Evolutionary conservation across 1,140 invertebrate genomes (phyloP).

Genomic region (Oscheius sp.): DNA sequence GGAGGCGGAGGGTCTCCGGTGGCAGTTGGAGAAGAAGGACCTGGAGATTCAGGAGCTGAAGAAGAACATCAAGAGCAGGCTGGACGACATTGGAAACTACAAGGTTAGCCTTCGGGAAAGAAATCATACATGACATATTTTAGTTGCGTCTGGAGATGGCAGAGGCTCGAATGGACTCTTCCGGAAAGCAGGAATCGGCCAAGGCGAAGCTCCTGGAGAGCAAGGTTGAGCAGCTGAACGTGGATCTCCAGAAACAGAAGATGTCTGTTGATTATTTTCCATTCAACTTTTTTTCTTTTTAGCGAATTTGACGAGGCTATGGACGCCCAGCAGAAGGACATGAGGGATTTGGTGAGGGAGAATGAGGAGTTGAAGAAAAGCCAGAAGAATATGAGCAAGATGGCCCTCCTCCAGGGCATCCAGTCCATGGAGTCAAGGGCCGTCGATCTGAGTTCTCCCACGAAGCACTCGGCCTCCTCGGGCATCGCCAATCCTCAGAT

Average conservation of each 20-base stretch:
- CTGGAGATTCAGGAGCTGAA: slow-evolving; percentile 50
- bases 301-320: slow-evolving; percentile 25
- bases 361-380: slow-evolving; percentile 30
- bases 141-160: slow-evolving; percentile 2
- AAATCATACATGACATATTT: not conserved
- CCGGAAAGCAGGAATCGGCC: slow-evolving; percentile 8
- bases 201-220: slow-evolving; percentile 18
- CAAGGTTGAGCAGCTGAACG: slow-evolving; percentile 23
- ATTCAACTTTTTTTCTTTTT: slow-evolving; percentile 25
- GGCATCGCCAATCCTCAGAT: not conserved
- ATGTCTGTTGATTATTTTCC: slow-evolving; percentile 23
- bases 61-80: slow-evolving; percentile 24
- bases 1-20: slow-evolving; percentile 56
- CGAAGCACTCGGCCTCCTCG: too few species aligned
- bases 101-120: not conserved
- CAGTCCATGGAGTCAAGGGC: not conserved
- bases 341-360: slow-evolving; percentile 15
- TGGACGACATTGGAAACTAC: slow-evolving; percentile 33
- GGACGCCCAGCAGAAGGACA: slow-evolving; percentile 16
- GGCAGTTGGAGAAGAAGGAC: slow-evolving; percentile 60
- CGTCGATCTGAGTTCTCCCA: not conserved
- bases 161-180: slow-evolving; percentile 17
- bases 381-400: slow-evolving; percentile 30
- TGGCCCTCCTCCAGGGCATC: slow-evolving; percentile 11
- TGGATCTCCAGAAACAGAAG: slow-evolving; percentile 22